phyloP scores from a whole-genome alignment of 2,888 invertebrate genomes.

The Keiferia lycopersicella region DNA sequence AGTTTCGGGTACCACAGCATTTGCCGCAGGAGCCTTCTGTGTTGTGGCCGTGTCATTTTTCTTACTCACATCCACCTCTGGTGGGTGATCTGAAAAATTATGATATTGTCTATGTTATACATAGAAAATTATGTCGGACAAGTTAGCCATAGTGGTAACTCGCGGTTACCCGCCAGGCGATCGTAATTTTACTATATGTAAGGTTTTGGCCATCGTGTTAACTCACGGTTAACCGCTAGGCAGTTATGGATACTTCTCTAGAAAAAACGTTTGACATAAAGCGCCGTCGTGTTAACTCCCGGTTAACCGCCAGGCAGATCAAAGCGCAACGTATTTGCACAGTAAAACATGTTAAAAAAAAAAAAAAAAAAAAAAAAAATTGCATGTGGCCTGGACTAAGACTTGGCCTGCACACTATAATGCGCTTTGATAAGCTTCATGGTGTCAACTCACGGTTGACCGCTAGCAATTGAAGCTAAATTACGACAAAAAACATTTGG shows the following conservation, averaged over 20 bases:
- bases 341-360: no score
- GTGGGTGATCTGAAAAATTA: background rate
- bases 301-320: no score
- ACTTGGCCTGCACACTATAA: no score
- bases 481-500: background rate
- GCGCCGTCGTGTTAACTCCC: background rate
- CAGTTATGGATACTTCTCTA: background rate
- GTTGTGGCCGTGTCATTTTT: no score
- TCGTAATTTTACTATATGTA: background rate
- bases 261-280: background rate
- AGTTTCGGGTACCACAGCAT: background rate
- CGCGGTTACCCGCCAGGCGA: no score
- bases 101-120: background rate
- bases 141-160: no score
- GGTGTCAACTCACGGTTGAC: background rate
- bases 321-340: no score
- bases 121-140: background rate
- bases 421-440: no score
- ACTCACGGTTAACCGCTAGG: conserved; percentile 11
- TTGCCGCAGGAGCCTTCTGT: background rate
- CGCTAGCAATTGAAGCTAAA: background rate
- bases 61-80: background rate
- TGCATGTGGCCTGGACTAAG: no score
- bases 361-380: no score
- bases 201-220: background rate